Conservation (phyloP, 2,888 invertebrate genomes). For the Rhagonycha lutea region DNA sequence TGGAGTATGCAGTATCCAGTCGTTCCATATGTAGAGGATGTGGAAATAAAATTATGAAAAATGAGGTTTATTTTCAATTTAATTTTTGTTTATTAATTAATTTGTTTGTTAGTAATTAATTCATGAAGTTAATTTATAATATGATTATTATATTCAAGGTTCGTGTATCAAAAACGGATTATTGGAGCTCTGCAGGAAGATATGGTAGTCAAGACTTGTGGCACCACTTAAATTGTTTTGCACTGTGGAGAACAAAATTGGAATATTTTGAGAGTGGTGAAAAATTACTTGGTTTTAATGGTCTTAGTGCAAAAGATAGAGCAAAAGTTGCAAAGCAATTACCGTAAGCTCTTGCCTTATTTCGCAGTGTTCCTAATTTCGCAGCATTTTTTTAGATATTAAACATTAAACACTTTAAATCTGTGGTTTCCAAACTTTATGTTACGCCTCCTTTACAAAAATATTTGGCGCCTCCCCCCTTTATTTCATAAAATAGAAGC, state of each 20-base stretch:
- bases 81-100: too few relatives aligned
- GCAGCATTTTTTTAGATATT: too few relatives aligned
- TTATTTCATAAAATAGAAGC: too few relatives aligned
- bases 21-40: conserved; percentile 82
- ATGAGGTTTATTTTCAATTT: too few relatives aligned
- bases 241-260: conserved; percentile 71
- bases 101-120: too few relatives aligned
- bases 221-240: conserved; percentile 93
- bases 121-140: background rate
- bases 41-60: conserved; percentile 81
- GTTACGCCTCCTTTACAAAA: too few relatives aligned
- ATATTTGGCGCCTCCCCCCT: too few relatives aligned
- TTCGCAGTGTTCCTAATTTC: too few relatives aligned
- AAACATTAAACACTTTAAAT: too few relatives aligned
- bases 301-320: conserved; percentile 74
- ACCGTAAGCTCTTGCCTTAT: conserved; percentile 59
- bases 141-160: conserved; percentile 50
- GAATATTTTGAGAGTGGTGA: conserved; percentile 75
- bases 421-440: too few relatives aligned
- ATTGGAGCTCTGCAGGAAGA: conserved; percentile 77
- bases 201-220: conserved; percentile 86
- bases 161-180: conserved; percentile 83
- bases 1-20: conserved; percentile 87
- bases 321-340: conserved; percentile 64
- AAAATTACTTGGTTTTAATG: conserved; percentile 75